Percentiles rank a stretch among this genome's conserved stretches.
phyloP scores from a whole-genome alignment of 2,888 invertebrate species.

The Phasia obesa region DNA sequence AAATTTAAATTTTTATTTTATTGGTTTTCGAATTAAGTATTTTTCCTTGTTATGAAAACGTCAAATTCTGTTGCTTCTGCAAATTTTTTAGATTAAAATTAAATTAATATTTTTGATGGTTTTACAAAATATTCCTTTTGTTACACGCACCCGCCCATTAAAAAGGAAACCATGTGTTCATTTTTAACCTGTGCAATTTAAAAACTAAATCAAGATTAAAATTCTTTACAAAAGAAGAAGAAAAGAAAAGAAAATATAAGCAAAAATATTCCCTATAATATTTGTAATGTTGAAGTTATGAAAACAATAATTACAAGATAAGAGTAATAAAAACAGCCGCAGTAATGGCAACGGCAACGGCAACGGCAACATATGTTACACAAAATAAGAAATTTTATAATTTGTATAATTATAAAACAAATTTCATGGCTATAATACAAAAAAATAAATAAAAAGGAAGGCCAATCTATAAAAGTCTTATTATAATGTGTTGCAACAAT shows the following conservation, averaged over 20 bases:
- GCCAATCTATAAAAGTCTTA: background rate
- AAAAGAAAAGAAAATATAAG: constrained; percentile 1
- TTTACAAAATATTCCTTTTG: background rate
- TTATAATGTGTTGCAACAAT: too few species aligned
- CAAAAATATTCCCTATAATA: background rate
- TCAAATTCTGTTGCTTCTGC: background rate
- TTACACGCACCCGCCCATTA: background rate
- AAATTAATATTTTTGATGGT: background rate
- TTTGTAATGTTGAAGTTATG: constrained; percentile 41
- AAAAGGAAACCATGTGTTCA: constrained; percentile 50
- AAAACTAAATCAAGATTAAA: constrained; percentile 64
- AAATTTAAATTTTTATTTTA: too few species aligned
- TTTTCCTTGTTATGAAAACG: background rate
- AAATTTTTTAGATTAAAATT: background rate
- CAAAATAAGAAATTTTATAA: constrained; percentile 15
- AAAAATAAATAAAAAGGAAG: background rate
- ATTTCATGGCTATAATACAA: constrained; percentile 1
- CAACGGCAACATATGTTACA: constrained; percentile 44
- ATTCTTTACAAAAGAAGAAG: constrained; percentile 26
- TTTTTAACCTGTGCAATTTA: constrained; percentile 46
- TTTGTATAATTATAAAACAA: background rate
- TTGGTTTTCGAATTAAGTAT: background rate
- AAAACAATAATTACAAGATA: constrained; percentile 65
- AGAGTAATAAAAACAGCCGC: constrained; percentile 21
- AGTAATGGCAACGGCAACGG: background rate